Evolutionary conservation across 2,113 vertebrate genomes (phyloP), one percentile per base, ranked within the genome.

Genomic region (Oryzias javanicus): DNA sequence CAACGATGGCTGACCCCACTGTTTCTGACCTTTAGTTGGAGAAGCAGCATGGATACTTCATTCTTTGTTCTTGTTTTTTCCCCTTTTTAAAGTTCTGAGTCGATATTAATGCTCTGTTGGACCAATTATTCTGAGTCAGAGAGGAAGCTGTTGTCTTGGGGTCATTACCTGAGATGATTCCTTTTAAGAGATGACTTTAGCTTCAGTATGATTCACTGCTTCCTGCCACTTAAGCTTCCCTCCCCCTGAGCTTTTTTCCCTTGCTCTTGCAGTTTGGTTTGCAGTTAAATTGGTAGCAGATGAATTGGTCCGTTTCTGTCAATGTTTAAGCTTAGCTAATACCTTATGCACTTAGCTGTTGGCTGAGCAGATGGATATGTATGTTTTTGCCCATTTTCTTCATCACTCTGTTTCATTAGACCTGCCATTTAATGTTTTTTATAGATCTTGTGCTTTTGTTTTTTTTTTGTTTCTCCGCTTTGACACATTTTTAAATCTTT

Each of bases 251-350:
- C 35, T 50, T 52, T 14, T 50, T 59, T 64, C 60, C 51, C 58
- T 67, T 68, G 51, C 60, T 64, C 70, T 64, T 75, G 47, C 49
- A 13, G 3, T 78, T 81, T 61, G 24, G 60, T 67, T 80, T 70
- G 60, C 49, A 42, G 69, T 72, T 73, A 72, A 79, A 80, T 77
- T 76, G 72, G 74, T 78, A 71, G 72, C 70, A 45, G 78, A 84
- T 87, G 83, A 89, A 83, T 88, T 71, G 68, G 82, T 70, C 64
- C 58, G 64, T 82, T 88, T 85, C 76, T 89, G 81, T 88, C 80
- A 75, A 71, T 89, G 64, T 86, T 82, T 66, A 83, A 85, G 54
- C 61, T 60, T 70, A 35, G 67, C 83, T 87, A 83, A 84, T 87
- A 79, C 76, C 47, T 68, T 63, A 72, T 67, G 68, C 77, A 59